These are phyloP conservation scores for Eleutherodactylus coqui DNA, from an alignment of 2,797 vertebrate genomes.

Conservation along the genomic window DNA sequence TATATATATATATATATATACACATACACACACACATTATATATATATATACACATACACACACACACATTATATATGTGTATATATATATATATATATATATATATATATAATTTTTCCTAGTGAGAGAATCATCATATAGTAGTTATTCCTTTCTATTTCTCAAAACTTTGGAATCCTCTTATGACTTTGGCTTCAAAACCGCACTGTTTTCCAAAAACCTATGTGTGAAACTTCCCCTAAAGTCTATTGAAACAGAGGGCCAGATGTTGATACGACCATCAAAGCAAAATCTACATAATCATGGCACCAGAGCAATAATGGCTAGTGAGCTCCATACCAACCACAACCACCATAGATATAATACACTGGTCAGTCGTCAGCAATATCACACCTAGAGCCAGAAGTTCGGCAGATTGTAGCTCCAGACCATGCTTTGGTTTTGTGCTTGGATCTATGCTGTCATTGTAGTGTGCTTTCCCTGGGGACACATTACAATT, in stretches of 20 bases:
- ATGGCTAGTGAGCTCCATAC: not conserved
- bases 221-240: too few species aligned
- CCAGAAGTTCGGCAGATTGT: not conserved
- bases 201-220: too few species aligned
- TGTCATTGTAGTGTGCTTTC: slow-evolving; percentile 1
- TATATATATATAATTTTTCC: too few species aligned
- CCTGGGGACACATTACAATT: slow-evolving; percentile 27
- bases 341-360: not conserved
- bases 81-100: too few species aligned
- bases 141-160: too few species aligned
- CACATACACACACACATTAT: too few species aligned
- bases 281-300: not conserved
- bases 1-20: too few species aligned
- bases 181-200: too few species aligned
- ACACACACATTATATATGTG: too few species aligned
- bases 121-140: too few species aligned
- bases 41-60: too few species aligned
- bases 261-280: not conserved
- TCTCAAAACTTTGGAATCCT: too few species aligned
- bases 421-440: not conserved
- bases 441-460: not conserved
- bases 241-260: not conserved
- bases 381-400: not conserved
- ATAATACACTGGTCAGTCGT: not conserved
- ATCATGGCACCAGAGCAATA: not conserved